A percentile compares a stretch with the other conserved stretches of the same genome.
Conservation (phyloP, 2,888 invertebrate species). For the Ichneumon xanthorius region DNA sequence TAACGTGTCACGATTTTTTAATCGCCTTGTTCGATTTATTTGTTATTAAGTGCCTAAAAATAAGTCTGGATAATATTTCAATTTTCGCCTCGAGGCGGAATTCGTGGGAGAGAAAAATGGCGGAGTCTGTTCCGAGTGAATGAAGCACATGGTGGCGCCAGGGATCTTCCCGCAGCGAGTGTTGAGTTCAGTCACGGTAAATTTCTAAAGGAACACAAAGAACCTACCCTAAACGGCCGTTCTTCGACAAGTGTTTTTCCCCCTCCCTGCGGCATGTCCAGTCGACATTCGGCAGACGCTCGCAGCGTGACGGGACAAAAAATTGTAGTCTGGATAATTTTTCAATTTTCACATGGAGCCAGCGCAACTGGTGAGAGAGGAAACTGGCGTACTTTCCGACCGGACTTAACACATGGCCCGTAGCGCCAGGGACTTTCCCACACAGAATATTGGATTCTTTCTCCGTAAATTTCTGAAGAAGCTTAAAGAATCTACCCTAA, state of each 20-base stretch:
- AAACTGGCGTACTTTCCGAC: background rate
- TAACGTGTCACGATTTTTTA: background rate
- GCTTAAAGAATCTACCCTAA: background rate
- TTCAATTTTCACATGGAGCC: background rate
- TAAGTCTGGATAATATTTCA: background rate
- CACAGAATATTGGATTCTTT: background rate
- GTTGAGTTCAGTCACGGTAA: background rate
- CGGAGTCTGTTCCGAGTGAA: background rate
- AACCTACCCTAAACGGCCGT: background rate
- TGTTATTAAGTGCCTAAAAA: background rate
- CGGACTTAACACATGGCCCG: constrained; percentile 6
- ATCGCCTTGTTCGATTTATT: background rate
- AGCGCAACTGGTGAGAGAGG: background rate
- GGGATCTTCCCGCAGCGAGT: background rate
- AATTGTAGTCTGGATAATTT: background rate
- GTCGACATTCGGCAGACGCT: constrained; percentile 59
- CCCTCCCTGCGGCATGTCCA: background rate
- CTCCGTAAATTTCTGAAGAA: background rate
- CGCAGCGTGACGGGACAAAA: background rate
- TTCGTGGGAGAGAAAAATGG: background rate
- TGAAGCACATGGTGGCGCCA: background rate
- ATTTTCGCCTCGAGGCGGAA: background rate
- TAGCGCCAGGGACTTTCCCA: background rate
- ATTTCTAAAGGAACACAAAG: constrained; percentile 8
- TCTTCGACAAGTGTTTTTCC: constrained; percentile 32